Evolutionary conservation across 2,888 invertebrate species (phyloP), one percentile per base, ranked within the genome.

Genomic region (Noctua pronuba): DNA sequence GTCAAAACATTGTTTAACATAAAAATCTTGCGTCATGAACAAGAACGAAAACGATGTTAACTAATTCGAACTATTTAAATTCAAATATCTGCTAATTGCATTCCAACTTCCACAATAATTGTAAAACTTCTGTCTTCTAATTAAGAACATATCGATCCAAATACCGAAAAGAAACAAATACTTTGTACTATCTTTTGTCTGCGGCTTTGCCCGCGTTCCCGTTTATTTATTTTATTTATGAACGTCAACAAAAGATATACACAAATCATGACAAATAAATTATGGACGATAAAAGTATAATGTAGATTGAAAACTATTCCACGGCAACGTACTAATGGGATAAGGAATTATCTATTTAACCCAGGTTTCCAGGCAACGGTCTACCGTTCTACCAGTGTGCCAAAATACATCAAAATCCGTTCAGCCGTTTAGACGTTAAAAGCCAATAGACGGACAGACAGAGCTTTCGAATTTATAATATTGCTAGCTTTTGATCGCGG

Each of bases 51-150:
- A 1, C 31, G 24, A 35, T 73, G 44, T 41, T 10, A 72, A 28
- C 2, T 44, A 44, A 58, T 41, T 35, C n/a, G 21, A 77, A 41
- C 7, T 41, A 24, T 58, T 60, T 7, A 31, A 60, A 73, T 60
- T 75, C 44, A 41, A 75, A 28, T 62, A 62, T 21, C 35, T n/a
- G 11, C 49, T 75, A 67, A 82, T 79, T 76, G 21, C 0, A 46
- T 82, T 76, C 60, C n/a, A 38, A 28, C 62, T 82, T 55, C 66
- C 66, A 38, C 11, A 7, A 76, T 44, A 62, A 52, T n/a, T 16
- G n/a, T 66, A 38, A 38, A 60, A 52, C n/a, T 75, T 62, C 28
- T 18, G 21, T n/a, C 28, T 58, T 78, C 16, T 52, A 73, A 49
- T 70, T 73, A 55, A 2, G 6, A 60, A 41, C 13, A 31, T 60